Evolutionary conservation across 2,888 invertebrate genomes (phyloP), one percentile per base, ranked within the genome.

Genomic region (Epiperipatus broadwayi): DNA sequence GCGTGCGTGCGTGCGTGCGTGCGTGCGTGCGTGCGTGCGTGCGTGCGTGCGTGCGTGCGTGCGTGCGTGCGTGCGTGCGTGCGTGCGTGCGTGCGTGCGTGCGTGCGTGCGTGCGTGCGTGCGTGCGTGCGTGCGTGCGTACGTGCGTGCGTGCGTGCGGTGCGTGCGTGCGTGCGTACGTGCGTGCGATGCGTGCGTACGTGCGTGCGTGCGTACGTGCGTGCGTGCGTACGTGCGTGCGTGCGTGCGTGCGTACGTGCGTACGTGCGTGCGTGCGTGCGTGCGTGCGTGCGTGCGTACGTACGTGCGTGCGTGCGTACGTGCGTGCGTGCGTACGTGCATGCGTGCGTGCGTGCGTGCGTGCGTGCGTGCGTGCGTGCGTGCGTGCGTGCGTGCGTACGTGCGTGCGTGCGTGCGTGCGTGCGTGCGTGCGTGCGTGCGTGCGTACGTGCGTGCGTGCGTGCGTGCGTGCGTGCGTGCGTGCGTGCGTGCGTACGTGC

Each of bases 381-480:
- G 41, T 40, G 41, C 35, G 41, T 40, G 41, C 35, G 41, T 40
- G 41, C 35, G 41, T 40, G 41, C 35, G 41, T 40, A 28, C 35
- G 41, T 40, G 41, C 35, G 41, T 40, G 33, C 35, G 41, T 40
- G 40, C 35, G 40, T 40, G 40, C 35, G 41, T 40, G 40, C 41
- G 35, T 35, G 35, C 35, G 35, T 35, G 35, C 35, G 35, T 35
- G 35, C 35, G 35, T 35, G 35, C 35, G 35, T 28, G 35, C 35
- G 35, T 28, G 35, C 35, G 35, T 35, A 27, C 35, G 35, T 35
- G 35, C 35, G 35, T 35, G 35, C 35, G 35, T 35, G 35, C 35
- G 35, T 35, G 35, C 35, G 35, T 35, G 35, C 35, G 35, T 35
- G 35, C 35, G 35, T 35, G 35, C 35, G 35, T 35, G 35, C 35